Percentiles rank a stretch among this genome's conserved stretches.
phyloP scores from a whole-genome alignment of 2,888 invertebrate species.

The Tachystola acroxantha region DNA sequence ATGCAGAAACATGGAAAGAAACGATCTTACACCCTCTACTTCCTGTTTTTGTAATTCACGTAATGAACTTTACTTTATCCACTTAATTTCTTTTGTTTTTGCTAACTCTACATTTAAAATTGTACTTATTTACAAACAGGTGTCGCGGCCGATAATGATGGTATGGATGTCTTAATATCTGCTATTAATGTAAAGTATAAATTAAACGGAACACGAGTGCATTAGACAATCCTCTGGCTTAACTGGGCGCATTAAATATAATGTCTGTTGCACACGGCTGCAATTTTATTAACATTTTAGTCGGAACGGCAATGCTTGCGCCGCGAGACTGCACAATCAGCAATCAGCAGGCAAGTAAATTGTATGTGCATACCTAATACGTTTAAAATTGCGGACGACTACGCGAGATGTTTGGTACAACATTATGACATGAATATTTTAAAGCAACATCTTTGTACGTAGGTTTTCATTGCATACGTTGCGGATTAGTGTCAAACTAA shows the following conservation, averaged over 20 bases:
- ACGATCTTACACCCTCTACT: too few species aligned
- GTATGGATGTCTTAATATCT: constrained; percentile 50
- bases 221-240: constrained; percentile 42
- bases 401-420: too few species aligned
- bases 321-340: constrained; percentile 42
- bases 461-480: too few species aligned
- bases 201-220: constrained; percentile 44
- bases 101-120: constrained; percentile 1
- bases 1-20: too few species aligned
- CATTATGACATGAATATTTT: too few species aligned
- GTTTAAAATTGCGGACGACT: constrained; percentile 21
- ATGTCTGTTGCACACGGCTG: constrained; percentile 42
- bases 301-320: constrained; percentile 33
- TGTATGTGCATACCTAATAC: constrained; percentile 30
- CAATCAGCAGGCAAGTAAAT: constrained; percentile 46
- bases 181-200: constrained; percentile 41
- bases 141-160: constrained; percentile 38
- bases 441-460: too few species aligned
- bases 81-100: too few species aligned
- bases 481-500: too few species aligned
- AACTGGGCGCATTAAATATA: constrained; percentile 44
- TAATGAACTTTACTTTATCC: too few species aligned
- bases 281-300: constrained; percentile 63
- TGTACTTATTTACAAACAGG: constrained; percentile 28
- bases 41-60: too few species aligned